Percentiles rank a stretch among this genome's conserved stretches.
Conservation (phyloP, 1,140 invertebrate species). For the Sinella curviseta region DNA sequence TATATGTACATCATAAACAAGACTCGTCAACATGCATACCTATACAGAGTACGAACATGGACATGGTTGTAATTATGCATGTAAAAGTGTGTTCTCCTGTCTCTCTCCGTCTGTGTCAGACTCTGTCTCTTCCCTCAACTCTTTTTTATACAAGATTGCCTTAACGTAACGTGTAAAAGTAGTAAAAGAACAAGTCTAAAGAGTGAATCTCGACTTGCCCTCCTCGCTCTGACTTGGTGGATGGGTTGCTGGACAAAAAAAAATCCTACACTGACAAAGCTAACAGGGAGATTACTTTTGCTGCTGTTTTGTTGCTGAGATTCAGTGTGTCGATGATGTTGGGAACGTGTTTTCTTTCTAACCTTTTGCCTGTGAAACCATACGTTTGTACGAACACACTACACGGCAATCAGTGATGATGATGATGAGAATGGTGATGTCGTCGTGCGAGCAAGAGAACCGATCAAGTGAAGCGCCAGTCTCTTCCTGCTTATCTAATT, state of each 20-base stretch:
- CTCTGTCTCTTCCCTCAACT: not conserved
- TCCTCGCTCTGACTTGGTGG: too few relatives aligned
- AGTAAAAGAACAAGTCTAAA: too few relatives aligned
- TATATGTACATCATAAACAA: conserved; percentile 20
- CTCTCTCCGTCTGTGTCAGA: conserved; percentile 7
- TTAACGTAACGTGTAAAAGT: too few relatives aligned
- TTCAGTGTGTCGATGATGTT: not conserved
- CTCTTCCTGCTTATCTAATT: conserved; percentile 25
- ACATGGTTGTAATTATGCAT: conserved; percentile 27
- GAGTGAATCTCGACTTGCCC: conserved; percentile 23
- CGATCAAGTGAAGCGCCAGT: conserved; percentile 23
- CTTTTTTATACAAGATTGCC: not conserved
- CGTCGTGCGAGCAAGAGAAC: conserved; percentile 23
- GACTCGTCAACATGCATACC: conserved; percentile 23
- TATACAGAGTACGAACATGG: conserved; percentile 11
- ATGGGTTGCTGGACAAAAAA: not conserved
- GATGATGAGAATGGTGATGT: not conserved
- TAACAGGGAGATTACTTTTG: too few relatives aligned
- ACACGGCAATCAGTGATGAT: not conserved
- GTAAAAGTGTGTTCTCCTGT: conserved; percentile 15
- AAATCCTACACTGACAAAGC: too few relatives aligned
- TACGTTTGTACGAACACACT: too few relatives aligned
- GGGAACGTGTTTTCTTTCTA: not conserved
- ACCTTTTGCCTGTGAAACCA: not conserved
- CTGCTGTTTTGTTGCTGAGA: too few relatives aligned